Percentiles rank a stretch among this genome's conserved stretches.
Evolutionary conservation across 2,888 invertebrate species (phyloP).

Genomic region (Limenitis camilla): DNA sequence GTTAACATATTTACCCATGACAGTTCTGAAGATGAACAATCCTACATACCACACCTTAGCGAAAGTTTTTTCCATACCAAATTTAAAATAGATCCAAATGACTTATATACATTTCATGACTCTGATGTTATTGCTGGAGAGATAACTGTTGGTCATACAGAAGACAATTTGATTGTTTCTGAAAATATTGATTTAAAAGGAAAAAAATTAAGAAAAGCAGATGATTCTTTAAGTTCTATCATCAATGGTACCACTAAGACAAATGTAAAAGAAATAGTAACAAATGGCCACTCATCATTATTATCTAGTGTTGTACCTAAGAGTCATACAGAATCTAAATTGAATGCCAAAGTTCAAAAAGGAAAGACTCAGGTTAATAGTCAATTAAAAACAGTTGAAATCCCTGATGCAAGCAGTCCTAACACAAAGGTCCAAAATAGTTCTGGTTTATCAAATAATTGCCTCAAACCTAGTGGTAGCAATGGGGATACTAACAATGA

Average conservation of each 20-base stretch:
- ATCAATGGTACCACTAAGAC: conserved; percentile 56
- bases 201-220: conserved; percentile 46
- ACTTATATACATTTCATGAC: conserved; percentile 69
- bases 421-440: conserved; percentile 43
- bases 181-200: conserved; percentile 50
- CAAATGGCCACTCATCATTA: conserved; percentile 56
- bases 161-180: conserved; percentile 57
- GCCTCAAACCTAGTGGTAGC: conserved; percentile 57
- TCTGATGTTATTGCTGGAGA: conserved; percentile 66
- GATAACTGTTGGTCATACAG: conserved; percentile 68
- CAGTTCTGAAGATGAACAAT: conserved; percentile 59
- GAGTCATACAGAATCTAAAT: conserved; percentile 42
- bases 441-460: conserved; percentile 30
- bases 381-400: conserved; percentile 38
- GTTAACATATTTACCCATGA: conserved; percentile 64
- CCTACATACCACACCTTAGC: conserved; percentile 59
- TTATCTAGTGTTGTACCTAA: conserved; percentile 25
- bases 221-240: conserved; percentile 44
- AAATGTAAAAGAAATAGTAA: conserved; percentile 40
- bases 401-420: conserved; percentile 37
- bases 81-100: conserved; percentile 70
- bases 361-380: conserved; percentile 39
- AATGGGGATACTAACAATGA: conserved; percentile 46
- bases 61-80: conserved; percentile 64
- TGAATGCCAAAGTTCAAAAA: conserved; percentile 55